Conservation (phyloP, 2,113 vertebrate species). For the Corythornis vintsioides region DNA sequence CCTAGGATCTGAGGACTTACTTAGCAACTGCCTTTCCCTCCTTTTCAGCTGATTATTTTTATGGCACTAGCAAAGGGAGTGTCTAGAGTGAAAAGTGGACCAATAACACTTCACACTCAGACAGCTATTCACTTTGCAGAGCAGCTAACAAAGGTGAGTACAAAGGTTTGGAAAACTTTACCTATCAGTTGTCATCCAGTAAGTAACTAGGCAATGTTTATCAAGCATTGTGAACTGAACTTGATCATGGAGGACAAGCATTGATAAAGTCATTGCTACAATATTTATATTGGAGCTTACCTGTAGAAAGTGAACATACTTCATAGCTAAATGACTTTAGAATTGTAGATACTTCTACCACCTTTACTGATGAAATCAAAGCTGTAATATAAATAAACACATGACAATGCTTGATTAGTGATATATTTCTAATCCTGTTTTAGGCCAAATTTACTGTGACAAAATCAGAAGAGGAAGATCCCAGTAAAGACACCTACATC, state of each 20-base stretch:
- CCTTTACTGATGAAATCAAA: background rate
- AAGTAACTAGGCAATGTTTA: background rate
- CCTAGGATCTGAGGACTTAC: background rate
- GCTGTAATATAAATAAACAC: background rate
- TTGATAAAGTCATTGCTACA: background rate
- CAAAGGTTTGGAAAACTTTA: background rate
- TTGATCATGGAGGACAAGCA: background rate
- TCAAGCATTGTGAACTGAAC: background rate
- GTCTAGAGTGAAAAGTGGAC: slow-evolving; percentile 89
- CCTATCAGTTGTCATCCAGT: background rate
- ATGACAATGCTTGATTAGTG: background rate
- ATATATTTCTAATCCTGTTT: slow-evolving; percentile 28
- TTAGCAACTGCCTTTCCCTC: background rate
- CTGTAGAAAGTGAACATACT: background rate
- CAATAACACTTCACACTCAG: slow-evolving; percentile 92
- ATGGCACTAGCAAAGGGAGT: slow-evolving; percentile 94
- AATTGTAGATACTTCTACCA: background rate
- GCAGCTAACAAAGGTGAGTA: slow-evolving; percentile 87
- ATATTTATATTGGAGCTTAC: background rate
- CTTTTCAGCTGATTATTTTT: slow-evolving; percentile 90
- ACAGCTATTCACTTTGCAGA: slow-evolving; percentile 95
- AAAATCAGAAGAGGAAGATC: slow-evolving; percentile 85
- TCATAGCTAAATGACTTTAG: background rate
- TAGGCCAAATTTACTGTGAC: slow-evolving; percentile 92
- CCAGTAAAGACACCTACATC: slow-evolving; percentile 80